Base-by-base conservation (phyloP, 2,113 vertebrate species). In the Amphilophus citrinellus region DNA sequence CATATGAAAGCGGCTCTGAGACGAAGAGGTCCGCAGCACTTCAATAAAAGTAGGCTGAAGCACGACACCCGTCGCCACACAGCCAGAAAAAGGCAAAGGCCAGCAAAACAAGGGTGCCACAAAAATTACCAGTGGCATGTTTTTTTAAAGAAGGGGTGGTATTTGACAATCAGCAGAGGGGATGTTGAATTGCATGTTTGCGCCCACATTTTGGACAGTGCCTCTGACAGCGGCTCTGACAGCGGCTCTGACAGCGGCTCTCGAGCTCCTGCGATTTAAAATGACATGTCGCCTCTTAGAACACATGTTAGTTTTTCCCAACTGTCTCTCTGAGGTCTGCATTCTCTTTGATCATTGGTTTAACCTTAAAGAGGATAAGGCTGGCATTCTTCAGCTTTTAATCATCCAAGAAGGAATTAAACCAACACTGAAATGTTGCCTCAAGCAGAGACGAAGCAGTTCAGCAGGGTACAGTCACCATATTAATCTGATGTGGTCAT, bases 91-190 rank as follows among this genome's bases (percentile, higher is more conserved):
- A 82, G 61, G 30, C 61, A 76, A 65, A 71, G n/a, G 79, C 10
- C 32, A 80, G 75, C 47, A 66, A 87, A 88, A 80, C 75, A 77
- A 66, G 66, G 59, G 17, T 56, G 84, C 86, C 77, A 73, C 82
- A 77, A 56, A 62, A 84, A 80, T 50, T 13, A 78, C 53, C 27
- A 77, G 58, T 3, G 11, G 22, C 30, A 62, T 62, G 79, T 63
- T 59, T 61, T 59, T 61, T 87, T 37, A 66, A 80, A 60, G 32
- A 27, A 75, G 30, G 5, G 47, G 65, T 39, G 57, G 57, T 22
- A 76, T 79, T 79, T 79, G 86, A 87, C 82, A 82, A 77, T 79
- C 61, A 83, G 79, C 84, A 84, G 79, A 84, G 58, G 44, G 73
- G 56, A 85, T 61, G 84, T 66, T 24, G 6, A 63, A 88, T 57